A percentile compares a stretch with the other conserved stretches of the same genome.
These are phyloP conservation scores for Copidosoma aretas DNA, from an alignment of 2,888 invertebrate species.

Conservation along the genomic window DNA sequence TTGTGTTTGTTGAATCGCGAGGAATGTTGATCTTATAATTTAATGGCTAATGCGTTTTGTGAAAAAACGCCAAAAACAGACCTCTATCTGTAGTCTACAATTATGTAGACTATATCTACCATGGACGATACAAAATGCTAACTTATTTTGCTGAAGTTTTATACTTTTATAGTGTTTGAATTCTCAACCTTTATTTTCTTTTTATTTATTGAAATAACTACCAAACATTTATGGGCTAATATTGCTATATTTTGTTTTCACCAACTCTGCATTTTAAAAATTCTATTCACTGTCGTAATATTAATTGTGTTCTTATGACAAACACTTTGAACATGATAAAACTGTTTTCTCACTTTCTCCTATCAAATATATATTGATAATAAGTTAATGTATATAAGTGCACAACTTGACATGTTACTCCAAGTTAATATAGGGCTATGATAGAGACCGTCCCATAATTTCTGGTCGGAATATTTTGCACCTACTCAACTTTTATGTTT, in stretches of 20 bases:
- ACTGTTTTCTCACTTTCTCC: conserved; percentile 24
- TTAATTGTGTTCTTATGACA: conserved; percentile 37
- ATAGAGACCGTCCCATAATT: too few species aligned
- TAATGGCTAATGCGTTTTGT: conserved; percentile 36
- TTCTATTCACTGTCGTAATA: conserved; percentile 47
- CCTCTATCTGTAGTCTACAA: conserved; percentile 33
- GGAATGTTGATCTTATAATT: conserved; percentile 34
- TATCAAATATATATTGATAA: conserved; percentile 26
- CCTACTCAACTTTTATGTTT: conserved; percentile 15
- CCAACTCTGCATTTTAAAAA: conserved; percentile 50
- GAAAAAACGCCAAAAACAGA: conserved; percentile 31
- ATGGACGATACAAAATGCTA: conserved; percentile 35
- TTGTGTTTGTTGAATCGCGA: conserved; percentile 39
- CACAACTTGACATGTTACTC: conserved; percentile 21
- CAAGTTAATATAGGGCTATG: too few species aligned
- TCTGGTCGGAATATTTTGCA: too few species aligned
- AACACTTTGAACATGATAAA: conserved; percentile 35
- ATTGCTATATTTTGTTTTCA: conserved; percentile 53
- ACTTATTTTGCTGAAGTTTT: conserved; percentile 14
- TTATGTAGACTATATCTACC: conserved; percentile 24
- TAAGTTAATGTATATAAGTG: conserved; percentile 27
- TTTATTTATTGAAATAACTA: conserved; percentile 27
- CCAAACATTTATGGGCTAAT: conserved; percentile 53
- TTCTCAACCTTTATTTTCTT: conserved; percentile 18
- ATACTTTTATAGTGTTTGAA: conserved; percentile 36